Base-by-base conservation (phyloP, 2,888 invertebrate species). In the Coecobrya sp. region DNA sequence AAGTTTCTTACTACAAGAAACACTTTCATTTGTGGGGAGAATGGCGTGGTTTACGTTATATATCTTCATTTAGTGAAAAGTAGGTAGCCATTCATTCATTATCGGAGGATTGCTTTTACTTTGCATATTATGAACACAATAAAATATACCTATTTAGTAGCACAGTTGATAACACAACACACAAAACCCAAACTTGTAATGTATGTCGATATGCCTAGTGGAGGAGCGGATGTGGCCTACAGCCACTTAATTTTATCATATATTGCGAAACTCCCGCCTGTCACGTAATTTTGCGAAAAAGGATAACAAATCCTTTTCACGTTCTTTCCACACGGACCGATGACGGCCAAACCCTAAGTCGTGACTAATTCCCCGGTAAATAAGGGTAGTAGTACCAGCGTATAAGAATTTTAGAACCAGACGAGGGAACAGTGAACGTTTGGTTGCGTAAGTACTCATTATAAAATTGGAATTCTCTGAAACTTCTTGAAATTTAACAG, bases 161-260 rank as follows among this genome's bases (percentile, higher is more conserved):
- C n/a, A 36, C 65, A 27, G 3, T 10, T 7, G 49, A 49, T 49
- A 49, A 49, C 49, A 36, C 3, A 36, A 2, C 7, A 36, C 7
- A 36, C 2, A 2, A 7, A 7, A 7, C 36, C 2, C 36, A 7
- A 7, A 36, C 3, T n/a, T 36, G 36, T 36, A 36, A 4, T 36
- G 36, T 11, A 65, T 25, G 65, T 10, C 62, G 16, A 45, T 45
- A n/a, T 73, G n/a, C 2, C 19, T 79, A 25, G 8, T 27, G 52
- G 13, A 27, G 13, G 73, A 86, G 86, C 86, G 86, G 86, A 86
- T 87, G 87, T 62, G 88, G 81, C 45, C n/a, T 1, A 76, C 62
- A 65, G 36, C 79, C 88, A 68, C 88, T 65, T 65, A 88, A 88
- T 68, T 81, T 70, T 76, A 88, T 68, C 79, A 68, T 45, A 73